These are phyloP conservation scores for Solea senegalensis DNA, from an alignment of 2,113 vertebrate species.

Conservation along the genomic window DNA sequence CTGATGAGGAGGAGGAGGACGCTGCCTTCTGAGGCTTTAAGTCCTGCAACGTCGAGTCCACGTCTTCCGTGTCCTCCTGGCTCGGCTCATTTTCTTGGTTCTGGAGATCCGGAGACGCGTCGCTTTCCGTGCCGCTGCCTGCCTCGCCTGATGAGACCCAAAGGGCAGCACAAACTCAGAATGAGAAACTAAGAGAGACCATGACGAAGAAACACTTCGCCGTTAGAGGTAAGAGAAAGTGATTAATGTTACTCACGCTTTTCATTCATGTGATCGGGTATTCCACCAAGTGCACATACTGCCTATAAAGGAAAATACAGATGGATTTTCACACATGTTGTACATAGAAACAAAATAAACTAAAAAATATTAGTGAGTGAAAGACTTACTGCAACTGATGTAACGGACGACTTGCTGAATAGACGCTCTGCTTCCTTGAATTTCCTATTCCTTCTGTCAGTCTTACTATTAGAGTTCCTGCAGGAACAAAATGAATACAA, in stretches of 20 bases:
- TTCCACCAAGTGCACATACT: constrained; percentile 93
- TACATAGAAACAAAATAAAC: not conserved
- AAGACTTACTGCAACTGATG: constrained; percentile 93
- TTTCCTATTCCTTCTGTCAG: constrained; percentile 94
- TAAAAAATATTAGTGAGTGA: not conserved
- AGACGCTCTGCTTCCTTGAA: constrained; percentile 98
- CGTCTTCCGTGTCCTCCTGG: constrained; percentile 95
- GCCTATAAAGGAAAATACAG: constrained; percentile 79
- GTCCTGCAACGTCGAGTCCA: constrained; percentile 92
- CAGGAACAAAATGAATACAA: constrained; percentile 4
- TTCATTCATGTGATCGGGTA: constrained; percentile 97
- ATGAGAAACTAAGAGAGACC: not conserved
- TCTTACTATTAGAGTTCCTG: constrained; percentile 98
- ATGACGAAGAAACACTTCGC: rapidly evolving
- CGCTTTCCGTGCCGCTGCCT: constrained; percentile 96
- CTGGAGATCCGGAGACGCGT: constrained; percentile 96
- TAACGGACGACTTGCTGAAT: constrained; percentile 99
- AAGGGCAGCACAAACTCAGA: not conserved
- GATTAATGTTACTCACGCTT: constrained; percentile 87
- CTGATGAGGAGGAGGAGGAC: constrained; percentile 93
- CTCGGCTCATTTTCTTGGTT: constrained; percentile 97
- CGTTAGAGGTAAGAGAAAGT: not conserved
- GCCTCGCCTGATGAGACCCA: constrained; percentile 85
- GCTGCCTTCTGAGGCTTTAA: constrained; percentile 97
- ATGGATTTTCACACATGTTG: not conserved